A percentile compares a stretch with the other conserved stretches of the same genome.
These are phyloP conservation scores for Calliphora vicina DNA, from an alignment of 1,140 invertebrate species.

Conservation along the genomic window DNA sequence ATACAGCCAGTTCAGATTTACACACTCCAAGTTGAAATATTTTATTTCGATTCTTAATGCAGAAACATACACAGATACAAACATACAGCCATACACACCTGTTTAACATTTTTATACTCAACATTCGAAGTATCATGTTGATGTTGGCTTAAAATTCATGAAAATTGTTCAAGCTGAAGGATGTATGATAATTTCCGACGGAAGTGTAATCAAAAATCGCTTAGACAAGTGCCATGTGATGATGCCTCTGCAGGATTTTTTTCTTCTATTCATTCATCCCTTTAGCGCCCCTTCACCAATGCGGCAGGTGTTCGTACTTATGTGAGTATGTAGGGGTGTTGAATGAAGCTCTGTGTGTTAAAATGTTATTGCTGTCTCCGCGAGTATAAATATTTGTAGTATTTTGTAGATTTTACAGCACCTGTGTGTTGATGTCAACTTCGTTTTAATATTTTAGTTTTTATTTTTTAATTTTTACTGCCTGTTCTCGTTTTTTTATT, in stretches of 20 bases:
- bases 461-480: not conserved
- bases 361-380: not conserved
- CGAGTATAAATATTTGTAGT: not conserved
- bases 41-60: not conserved
- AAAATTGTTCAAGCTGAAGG: slow-evolving; percentile 64
- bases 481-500: too few relatives aligned
- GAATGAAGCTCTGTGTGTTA: not conserved
- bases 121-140: not conserved
- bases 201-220: slow-evolving; percentile 65
- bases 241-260: not conserved
- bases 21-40: not conserved
- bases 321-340: too few relatives aligned
- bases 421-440: slow-evolving; percentile 25
- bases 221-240: slow-evolving; percentile 53
- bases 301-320: slow-evolving; percentile 14
- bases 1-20: not conserved
- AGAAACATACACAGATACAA: not conserved
- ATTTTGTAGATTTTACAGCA: slow-evolving; percentile 4
- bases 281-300: not conserved
- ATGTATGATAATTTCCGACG: slow-evolving; percentile 64
- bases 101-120: not conserved
- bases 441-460: not conserved
- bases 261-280: not conserved
- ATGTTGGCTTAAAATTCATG: slow-evolving; percentile 41
- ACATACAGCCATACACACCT: not conserved